Percentiles rank a stretch among this genome's conserved stretches.
These are phyloP conservation scores for Chinchilla lanigera DNA, from an alignment of 2,113 vertebrate species.

Conservation along the genomic window DNA sequence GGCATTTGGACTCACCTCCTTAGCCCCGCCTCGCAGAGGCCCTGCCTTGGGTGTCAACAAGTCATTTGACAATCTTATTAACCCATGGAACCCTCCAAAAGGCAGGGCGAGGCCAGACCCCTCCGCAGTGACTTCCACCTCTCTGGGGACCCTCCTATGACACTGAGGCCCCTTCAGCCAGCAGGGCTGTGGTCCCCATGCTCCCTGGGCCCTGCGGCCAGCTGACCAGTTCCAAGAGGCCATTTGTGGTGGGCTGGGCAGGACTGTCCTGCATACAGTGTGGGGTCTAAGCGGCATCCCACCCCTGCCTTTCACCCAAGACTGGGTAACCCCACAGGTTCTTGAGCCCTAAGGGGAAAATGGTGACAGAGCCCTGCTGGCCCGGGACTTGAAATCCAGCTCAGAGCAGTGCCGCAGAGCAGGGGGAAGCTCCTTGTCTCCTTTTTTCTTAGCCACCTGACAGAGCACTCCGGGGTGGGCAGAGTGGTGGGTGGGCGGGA, in stretches of 20 bases:
- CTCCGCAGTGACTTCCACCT: background rate
- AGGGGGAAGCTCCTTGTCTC: background rate
- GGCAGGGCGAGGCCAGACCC: background rate
- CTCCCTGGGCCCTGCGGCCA: too few species aligned
- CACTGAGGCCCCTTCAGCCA: background rate
- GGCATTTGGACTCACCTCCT: background rate
- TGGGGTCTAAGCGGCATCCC: too few species aligned
- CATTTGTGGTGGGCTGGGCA: background rate
- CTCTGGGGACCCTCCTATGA: background rate
- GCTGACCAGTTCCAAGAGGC: background rate
- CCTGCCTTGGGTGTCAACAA: background rate
- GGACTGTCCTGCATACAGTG: background rate
- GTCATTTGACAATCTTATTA: background rate
- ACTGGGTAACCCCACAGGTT: fast-evolving
- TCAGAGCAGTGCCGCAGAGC: background rate
- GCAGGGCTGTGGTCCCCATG: background rate
- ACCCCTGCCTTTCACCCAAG: background rate
- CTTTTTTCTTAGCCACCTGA: background rate
- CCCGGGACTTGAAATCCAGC: background rate
- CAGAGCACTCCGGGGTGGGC: background rate
- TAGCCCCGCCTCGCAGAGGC: background rate
- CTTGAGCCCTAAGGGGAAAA: background rate
- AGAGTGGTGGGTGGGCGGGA: background rate
- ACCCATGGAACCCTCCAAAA: fast-evolving
- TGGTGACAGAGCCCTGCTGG: background rate